Percentiles rank a stretch among this genome's conserved stretches.
These are phyloP conservation scores for Pherbina coryleti DNA, from an alignment of 2,888 invertebrate genomes.

Conservation along the genomic window DNA sequence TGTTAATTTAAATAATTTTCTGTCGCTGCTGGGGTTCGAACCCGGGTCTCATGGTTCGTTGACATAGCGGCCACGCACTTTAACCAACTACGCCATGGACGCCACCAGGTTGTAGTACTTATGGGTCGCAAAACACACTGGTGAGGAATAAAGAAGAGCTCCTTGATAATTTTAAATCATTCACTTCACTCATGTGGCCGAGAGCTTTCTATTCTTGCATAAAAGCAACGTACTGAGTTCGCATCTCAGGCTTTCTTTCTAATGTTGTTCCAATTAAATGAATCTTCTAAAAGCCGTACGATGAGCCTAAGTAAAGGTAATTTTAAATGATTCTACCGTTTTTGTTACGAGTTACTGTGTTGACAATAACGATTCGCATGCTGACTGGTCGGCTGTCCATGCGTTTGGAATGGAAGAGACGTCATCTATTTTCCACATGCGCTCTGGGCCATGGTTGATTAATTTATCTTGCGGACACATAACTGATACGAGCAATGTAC, in stretches of 20 bases:
- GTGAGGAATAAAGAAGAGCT: constrained; percentile 40
- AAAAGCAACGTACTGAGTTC: constrained; percentile 40
- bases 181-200: constrained; percentile 68
- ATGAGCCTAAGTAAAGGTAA: constrained; percentile 33
- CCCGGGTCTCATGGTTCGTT: too few species aligned
- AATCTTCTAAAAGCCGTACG: constrained; percentile 41
- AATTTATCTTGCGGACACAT: not conserved
- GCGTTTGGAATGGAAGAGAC: not conserved
- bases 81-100: too few species aligned
- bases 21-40: too few species aligned
- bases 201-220: constrained; percentile 44
- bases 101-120: too few species aligned
- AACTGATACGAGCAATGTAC: not conserved
- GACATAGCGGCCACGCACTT: too few species aligned
- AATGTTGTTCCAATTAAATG: constrained; percentile 35
- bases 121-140: constrained; percentile 19
- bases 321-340: constrained; percentile 1
- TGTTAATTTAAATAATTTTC: too few species aligned
- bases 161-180: not conserved
- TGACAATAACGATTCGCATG: constrained; percentile 7
- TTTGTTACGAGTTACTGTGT: not conserved
- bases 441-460: not conserved
- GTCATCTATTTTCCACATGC: constrained; percentile 5
- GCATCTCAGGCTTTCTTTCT: constrained; percentile 25
- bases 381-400: not conserved